Percentiles rank a stretch among this genome's conserved stretches.
Conservation (phyloP, 2,113 vertebrate species). For the Xenopus borealis region DNA sequence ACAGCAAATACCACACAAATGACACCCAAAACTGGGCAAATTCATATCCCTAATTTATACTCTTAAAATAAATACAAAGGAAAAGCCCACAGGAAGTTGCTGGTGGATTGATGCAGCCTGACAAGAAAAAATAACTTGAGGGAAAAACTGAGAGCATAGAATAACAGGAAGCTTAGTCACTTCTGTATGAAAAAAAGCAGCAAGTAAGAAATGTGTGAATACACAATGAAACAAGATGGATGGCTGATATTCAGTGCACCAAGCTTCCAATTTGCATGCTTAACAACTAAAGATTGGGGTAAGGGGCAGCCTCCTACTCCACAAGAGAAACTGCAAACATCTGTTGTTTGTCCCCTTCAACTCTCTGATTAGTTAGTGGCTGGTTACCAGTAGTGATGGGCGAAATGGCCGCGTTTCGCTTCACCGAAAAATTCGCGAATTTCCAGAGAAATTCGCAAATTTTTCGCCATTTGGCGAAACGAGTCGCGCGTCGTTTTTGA, state of each 20-base stretch:
- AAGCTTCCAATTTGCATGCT: neutral
- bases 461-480: too few species aligned
- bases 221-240: constrained; percentile 35
- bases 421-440: too few species aligned
- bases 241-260: constrained; percentile 15
- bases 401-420: too few species aligned
- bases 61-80: constrained; percentile 20
- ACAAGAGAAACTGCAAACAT: too few species aligned
- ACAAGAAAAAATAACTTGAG: constrained; percentile 53
- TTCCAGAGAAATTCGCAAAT: too few species aligned
- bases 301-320: too few species aligned
- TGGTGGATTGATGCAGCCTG: constrained; percentile 60
- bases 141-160: constrained; percentile 64
- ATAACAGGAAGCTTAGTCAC: constrained; percentile 75
- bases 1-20: neutral
- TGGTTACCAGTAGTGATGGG: too few species aligned
- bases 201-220: constrained; percentile 41
- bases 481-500: too few species aligned
- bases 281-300: too few species aligned
- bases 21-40: constrained; percentile 1
- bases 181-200: constrained; percentile 53
- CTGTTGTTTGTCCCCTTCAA: too few species aligned
- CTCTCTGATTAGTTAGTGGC: too few species aligned
- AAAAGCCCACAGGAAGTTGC: constrained; percentile 55
- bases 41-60: constrained; percentile 14